A percentile compares a stretch with the other conserved stretches of the same genome.
Conservation (phyloP, 1,140 invertebrate species). For the fruit fly (Drosophila melanogaster) region Release_6_plus_ISO1_MT NC_004354.4:3791501-3792000, state of each 20-base stretch:
- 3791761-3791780: not conserved
- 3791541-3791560: conserved; percentile 86
- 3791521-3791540: conserved; percentile 89
- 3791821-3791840: conserved; percentile 29
- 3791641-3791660: conserved; percentile 85
- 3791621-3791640: conserved; percentile 60
- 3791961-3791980: not conserved
- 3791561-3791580: conserved; percentile 63
- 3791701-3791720: conserved; percentile 23
- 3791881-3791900: conserved; percentile 3
- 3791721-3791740: conserved; percentile 29
- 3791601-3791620: conserved; percentile 40
- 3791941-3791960: not conserved
- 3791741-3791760: conserved; percentile 32
- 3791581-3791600: conserved; percentile 14
- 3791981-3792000: not conserved
- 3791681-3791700: not conserved
- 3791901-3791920: conserved; percentile 1
- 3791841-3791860: conserved; percentile 7
- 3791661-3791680: conserved; percentile 68
- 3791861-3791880: conserved; percentile 7
- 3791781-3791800: not conserved
- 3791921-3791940: not conserved
- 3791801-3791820: not conserved
- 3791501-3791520: conserved; percentile 94